Base-by-base conservation (phyloP, 2,797 vertebrate genomes). In the Malacoctenus gilli region DNA sequence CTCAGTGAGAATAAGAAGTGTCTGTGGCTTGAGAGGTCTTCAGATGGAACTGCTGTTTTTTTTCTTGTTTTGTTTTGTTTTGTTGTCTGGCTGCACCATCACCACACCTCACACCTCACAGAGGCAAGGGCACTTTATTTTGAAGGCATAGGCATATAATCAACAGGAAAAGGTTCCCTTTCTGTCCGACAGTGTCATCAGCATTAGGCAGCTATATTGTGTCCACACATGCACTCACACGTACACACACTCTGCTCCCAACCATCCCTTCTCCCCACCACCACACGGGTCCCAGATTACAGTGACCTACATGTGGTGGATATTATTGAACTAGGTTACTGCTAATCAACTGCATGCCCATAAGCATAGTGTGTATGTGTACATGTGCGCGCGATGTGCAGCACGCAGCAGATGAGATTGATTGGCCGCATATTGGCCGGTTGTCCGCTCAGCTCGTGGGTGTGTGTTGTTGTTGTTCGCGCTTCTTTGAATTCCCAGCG, bases 281-380 rank as follows among this genome's bases (percentile, higher is more conserved):
- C 40, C 51, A 31, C 35, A 22, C 19, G 6, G 79, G 80, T 77
- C 83, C 86, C 66, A 79, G 77, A 88, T 87, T 83, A 84, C 72
- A 66, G 59, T 89, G 89, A 88, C 90, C 89, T 86, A 89, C 70
- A 87, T 91, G 72, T 74, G 57, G 70, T 72, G 60, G 65, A 77
- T 85, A 62, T 61, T 88, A 87, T 86, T 79, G 86, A 91, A 89
- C 85, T 85, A 80, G 87, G 84, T 86, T 89, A 68, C 70, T 63
- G 81, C 82, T 89, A 84, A 89, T 89, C 85, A 87, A 80, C 71
- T 63, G 15, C 21, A 47, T 84, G 77, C 72, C 85, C 72, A 72
- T 59, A 77, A 77, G 77, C 77, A 76, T 49, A 75, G 44, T 57
- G 51, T 51, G 67, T 64, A 59, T 75, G 55, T 65, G 40, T 52